A percentile compares a stretch with the other conserved stretches of the same genome.
Evolutionary conservation across 2,113 vertebrate genomes (phyloP).

Genomic region (Desmodus rotundus): DNA sequence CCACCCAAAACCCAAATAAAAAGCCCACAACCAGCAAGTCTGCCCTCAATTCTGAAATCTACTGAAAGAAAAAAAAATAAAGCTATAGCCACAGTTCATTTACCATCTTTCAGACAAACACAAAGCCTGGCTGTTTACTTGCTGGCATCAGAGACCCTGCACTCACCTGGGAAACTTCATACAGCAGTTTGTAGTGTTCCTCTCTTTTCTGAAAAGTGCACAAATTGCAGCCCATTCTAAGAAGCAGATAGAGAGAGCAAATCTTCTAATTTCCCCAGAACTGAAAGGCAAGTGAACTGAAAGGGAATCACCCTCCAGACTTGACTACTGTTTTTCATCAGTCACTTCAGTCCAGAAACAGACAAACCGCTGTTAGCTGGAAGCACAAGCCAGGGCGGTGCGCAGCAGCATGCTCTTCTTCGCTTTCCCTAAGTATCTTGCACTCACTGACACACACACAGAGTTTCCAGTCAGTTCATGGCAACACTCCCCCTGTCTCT

Average conservation of each 20-base stretch:
- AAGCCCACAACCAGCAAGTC: constrained; percentile 63
- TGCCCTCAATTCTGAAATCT: constrained; percentile 54
- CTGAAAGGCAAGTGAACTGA: constrained; percentile 85
- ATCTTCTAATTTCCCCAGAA: constrained; percentile 88
- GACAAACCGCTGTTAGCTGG: constrained; percentile 82
- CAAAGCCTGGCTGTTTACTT: constrained; percentile 66
- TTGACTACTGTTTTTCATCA: constrained; percentile 90
- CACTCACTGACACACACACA: constrained; percentile 82
- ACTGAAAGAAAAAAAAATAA: constrained; percentile 56
- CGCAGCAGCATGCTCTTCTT: constrained; percentile 85
- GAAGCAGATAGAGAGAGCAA: constrained; percentile 82
- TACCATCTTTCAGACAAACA: constrained; percentile 54
- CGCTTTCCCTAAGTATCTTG: constrained; percentile 82
- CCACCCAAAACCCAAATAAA: constrained; percentile 74
- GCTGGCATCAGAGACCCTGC: constrained; percentile 72
- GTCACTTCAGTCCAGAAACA: constrained; percentile 87
- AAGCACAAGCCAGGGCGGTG: constrained; percentile 79
- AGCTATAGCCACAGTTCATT: constrained; percentile 63
- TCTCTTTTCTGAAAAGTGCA: constrained; percentile 99
- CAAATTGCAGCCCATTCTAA: constrained; percentile 99
- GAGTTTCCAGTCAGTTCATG: constrained; percentile 91
- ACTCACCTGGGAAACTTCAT: constrained; percentile 99
- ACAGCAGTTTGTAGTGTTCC: constrained; percentile 99
- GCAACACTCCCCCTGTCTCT: constrained; percentile 93
- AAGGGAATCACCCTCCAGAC: constrained; percentile 91